Conservation (phyloP, 2,797 vertebrate species). For the Trachops cirrhosus region DNA sequence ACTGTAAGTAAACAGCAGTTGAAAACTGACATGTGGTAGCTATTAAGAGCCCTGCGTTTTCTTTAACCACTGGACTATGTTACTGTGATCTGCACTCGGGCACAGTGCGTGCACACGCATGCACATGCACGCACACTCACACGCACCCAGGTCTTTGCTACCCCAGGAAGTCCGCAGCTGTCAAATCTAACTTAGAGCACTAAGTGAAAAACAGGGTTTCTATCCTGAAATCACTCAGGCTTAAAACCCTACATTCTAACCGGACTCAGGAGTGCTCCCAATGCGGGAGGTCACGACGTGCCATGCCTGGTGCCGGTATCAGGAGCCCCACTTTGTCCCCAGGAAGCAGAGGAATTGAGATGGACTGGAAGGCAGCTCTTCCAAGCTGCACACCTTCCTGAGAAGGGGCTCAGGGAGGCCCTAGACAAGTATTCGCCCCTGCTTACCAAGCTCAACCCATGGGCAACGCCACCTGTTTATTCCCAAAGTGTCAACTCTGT, state of each 20-base stretch:
- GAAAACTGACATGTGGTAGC: constrained; percentile 18
- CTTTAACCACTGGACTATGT: constrained; percentile 1
- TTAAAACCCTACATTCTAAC: neutral
- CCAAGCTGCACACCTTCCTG: neutral
- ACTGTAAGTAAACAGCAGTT: constrained; percentile 44
- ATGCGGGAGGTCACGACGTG: neutral
- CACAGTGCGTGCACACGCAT: accelerated
- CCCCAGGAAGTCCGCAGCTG: constrained; percentile 65
- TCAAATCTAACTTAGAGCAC: constrained; percentile 60
- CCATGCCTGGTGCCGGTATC: neutral
- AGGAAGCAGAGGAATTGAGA: neutral
- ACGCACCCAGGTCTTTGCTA: constrained; percentile 19
- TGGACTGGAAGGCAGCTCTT: neutral
- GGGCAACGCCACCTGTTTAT: neutral
- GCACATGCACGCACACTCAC: neutral
- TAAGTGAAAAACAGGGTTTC: neutral
- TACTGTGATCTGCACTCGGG: neutral
- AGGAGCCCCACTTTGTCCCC: neutral
- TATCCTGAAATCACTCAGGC: constrained; percentile 49
- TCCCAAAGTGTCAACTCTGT: constrained; percentile 22
- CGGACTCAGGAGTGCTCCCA: neutral
- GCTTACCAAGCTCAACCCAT: neutral
- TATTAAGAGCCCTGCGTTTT: neutral
- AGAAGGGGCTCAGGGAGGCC: neutral
- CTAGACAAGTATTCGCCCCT: neutral